These are phyloP conservation scores for Diadophis punctatus DNA, from an alignment of 2,113 vertebrate genomes.

Conservation along the genomic window DNA sequence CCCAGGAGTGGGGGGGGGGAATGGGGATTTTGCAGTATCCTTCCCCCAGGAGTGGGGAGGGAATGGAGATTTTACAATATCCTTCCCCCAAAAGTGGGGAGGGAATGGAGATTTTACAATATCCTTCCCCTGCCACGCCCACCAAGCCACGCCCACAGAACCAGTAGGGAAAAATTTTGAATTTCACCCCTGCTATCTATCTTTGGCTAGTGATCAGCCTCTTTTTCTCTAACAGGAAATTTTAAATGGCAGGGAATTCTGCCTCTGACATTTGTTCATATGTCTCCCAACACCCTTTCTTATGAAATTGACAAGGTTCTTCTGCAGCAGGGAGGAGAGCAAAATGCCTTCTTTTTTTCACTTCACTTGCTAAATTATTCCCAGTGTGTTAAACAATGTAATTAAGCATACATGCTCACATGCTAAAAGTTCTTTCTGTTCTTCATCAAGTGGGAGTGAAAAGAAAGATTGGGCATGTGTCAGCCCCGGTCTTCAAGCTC, in stretches of 20 bases:
- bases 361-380: slow-evolving; percentile 69
- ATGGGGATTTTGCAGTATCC: too few species aligned
- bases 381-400: slow-evolving; percentile 69
- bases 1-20: too few species aligned
- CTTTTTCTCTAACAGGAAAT: neutral
- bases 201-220: neutral
- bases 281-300: neutral
- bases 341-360: slow-evolving; percentile 68
- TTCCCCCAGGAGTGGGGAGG: too few species aligned
- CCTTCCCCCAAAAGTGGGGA: too few species aligned
- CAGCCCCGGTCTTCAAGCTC: slow-evolving; percentile 75
- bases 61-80: too few species aligned
- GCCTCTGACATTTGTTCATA: neutral
- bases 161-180: too few species aligned
- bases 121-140: too few species aligned
- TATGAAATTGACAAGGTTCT: slow-evolving; percentile 38
- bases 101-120: too few species aligned
- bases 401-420: slow-evolving; percentile 66
- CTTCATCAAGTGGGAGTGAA: slow-evolving; percentile 60
- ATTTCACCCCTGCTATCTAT: too few species aligned
- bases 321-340: slow-evolving; percentile 39
- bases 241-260: neutral
- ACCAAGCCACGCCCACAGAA: too few species aligned
- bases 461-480: slow-evolving; percentile 38
- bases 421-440: slow-evolving; percentile 57